Evolutionary conservation across 1,140 invertebrate genomes (phyloP), one percentile per base, ranked within the genome.

Genomic region (Delia radicum): DNA sequence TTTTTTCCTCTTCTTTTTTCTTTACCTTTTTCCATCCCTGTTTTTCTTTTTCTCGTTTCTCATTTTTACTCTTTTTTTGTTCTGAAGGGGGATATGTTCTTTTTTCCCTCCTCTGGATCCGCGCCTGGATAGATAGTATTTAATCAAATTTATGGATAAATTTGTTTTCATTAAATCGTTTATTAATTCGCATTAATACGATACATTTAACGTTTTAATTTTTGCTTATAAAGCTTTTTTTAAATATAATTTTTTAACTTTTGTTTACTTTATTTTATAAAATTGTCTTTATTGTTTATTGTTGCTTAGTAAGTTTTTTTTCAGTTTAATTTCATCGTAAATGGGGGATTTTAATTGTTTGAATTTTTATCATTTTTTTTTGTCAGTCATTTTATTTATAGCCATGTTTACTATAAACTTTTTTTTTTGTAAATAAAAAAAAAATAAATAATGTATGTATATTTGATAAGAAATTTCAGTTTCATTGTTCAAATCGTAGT

Each of bases 271-370:
- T 21, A n/a, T 21, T 18, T 55, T 18, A 3, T 21, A n/a, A 55
- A 55, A 10, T 55, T 55, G n/a, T n/a, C n/a, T n/a, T n/a, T n/a
- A n/a, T n/a, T n/a, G n/a, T n/a, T n/a, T n/a, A n/a, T 21, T 55
- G n/a, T 55, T 55, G 48, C n/a, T 55, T 7, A 55, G 48, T 10
- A 55, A 55, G 48, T 55, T 4, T n/a, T 55, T 55, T 55, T 55
- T n/a, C 48, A 5, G 24, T 21, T 21, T 55, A 21, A 55, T 24
- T 55, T n/a, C 10, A 8, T 21, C 48, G 48, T 21, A 10, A 42
- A 55, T 55, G 48, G n/a, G 37, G 48, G 48, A 55, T 55, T 55
- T 55, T 21, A 55, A 55, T 55, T 55, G 48, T 55, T 55, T 55
- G 21, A 55, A 55, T 24, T 55, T 55, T 55, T 55, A 55, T 55